Percentiles rank a stretch among this genome's conserved stretches.
phyloP scores from a whole-genome alignment of 2,113 vertebrate genomes.

The Ploceus nigricollis region DNA sequence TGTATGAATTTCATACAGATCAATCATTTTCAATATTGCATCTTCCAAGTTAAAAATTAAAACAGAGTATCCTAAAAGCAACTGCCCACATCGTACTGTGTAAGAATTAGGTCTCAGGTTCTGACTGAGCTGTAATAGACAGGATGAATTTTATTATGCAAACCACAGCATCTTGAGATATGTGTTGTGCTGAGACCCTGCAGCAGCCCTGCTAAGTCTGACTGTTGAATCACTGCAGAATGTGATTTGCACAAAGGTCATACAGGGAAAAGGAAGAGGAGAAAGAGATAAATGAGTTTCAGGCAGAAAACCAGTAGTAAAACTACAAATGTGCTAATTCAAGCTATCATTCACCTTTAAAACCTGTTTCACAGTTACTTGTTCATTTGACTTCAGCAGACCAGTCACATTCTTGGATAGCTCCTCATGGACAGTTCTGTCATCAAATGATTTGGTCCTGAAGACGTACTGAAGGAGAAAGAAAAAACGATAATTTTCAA shows the following conservation, averaged over 20 bases:
- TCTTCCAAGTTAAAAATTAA: background rate
- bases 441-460: constrained; percentile 84
- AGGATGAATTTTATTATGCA: background rate
- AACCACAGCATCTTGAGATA: background rate
- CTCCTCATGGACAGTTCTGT: constrained; percentile 91
- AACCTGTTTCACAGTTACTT: constrained; percentile 83
- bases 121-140: background rate
- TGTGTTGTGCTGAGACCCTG: background rate
- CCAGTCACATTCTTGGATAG: constrained; percentile 87
- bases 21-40: background rate
- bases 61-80: background rate
- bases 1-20: background rate
- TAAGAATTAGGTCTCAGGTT: background rate
- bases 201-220: background rate
- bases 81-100: background rate
- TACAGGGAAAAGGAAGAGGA: background rate
- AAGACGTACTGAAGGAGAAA: constrained; percentile 85
- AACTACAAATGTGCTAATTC: background rate
- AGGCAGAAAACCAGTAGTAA: background rate
- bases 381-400: constrained; percentile 91
- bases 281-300: background rate
- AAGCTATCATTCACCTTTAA: constrained; percentile 80
- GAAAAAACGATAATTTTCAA: background rate
- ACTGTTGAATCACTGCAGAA: background rate
- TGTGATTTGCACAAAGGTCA: background rate